These are phyloP conservation scores for Diplolepis rosae DNA, from an alignment of 2,888 invertebrate genomes.

Conservation along the genomic window DNA sequence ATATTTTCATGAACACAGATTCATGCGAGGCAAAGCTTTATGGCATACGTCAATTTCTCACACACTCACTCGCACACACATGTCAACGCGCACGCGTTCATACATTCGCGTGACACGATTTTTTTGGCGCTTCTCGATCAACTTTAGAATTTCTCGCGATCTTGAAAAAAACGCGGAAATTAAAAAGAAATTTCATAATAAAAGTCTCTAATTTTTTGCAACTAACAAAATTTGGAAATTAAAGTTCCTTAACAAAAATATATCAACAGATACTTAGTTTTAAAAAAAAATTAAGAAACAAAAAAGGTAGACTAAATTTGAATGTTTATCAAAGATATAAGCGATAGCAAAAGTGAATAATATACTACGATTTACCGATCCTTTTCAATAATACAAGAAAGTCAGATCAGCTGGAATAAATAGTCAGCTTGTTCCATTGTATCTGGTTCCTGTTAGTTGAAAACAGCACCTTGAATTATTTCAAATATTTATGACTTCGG, in stretches of 20 bases:
- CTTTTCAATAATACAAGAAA: slow-evolving; percentile 13
- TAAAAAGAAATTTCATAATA: not conserved
- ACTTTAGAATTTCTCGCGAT: not conserved
- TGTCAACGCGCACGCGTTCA: slow-evolving; percentile 56
- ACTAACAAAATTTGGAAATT: no score
- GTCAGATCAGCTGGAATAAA: slow-evolving; percentile 15
- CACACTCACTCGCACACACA: slow-evolving; percentile 64
- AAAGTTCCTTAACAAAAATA: not conserved
- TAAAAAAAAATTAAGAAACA: not conserved
- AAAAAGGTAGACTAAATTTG: not conserved
- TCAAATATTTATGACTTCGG: not conserved
- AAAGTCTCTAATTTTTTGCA: not conserved
- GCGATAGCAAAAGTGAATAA: slow-evolving; percentile 12
- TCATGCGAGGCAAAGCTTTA: slow-evolving; percentile 74
- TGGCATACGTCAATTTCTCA: slow-evolving; percentile 72
- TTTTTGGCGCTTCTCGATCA: not conserved
- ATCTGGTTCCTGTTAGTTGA: slow-evolving; percentile 17
- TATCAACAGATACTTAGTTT: not conserved
- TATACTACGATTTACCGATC: slow-evolving; percentile 18
- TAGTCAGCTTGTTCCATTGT: slow-evolving; percentile 2
- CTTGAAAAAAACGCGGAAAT: not conserved
- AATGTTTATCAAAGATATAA: not conserved
- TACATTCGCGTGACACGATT: slow-evolving; percentile 48
- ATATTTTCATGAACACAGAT: slow-evolving; percentile 69
- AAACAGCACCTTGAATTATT: slow-evolving; percentile 21